Evolutionary conservation across 2,113 vertebrate genomes (phyloP).

Genomic region (Chauna torquata): DNA sequence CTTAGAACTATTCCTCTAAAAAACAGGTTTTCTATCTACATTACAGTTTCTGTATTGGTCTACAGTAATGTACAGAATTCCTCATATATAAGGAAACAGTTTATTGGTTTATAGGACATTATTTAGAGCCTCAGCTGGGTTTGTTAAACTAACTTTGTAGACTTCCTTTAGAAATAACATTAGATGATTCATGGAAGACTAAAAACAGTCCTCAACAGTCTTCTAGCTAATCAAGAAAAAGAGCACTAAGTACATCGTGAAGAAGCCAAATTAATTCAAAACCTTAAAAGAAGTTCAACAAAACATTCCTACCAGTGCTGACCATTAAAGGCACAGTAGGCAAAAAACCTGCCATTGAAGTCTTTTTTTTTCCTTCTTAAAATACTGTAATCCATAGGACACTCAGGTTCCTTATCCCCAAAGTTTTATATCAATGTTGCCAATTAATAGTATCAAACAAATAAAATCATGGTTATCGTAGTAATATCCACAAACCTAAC

Average conservation of each 20-base stretch:
- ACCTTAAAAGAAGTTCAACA: not conserved
- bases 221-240: not conserved
- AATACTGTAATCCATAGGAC: not conserved
- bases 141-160: not conserved
- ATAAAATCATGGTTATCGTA: not conserved
- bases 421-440: not conserved
- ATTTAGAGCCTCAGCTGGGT: not conserved
- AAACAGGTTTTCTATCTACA: not conserved
- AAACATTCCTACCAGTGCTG: not conserved
- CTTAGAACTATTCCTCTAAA: not conserved
- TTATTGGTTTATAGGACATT: not conserved
- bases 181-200: not conserved
- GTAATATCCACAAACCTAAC: not conserved
- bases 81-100: not conserved
- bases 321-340: not conserved
- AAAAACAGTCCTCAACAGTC: not conserved
- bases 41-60: not conserved
- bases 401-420: not conserved
- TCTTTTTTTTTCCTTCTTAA: not conserved
- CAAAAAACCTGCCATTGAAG: not conserved
- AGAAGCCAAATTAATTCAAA: not conserved
- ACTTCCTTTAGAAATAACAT: not conserved
- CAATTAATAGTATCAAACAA: not conserved
- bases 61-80: not conserved
- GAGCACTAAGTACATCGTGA: not conserved